These are phyloP conservation scores for Characodon lateralis DNA, from an alignment of 2,797 vertebrate species.

Conservation along the genomic window DNA sequence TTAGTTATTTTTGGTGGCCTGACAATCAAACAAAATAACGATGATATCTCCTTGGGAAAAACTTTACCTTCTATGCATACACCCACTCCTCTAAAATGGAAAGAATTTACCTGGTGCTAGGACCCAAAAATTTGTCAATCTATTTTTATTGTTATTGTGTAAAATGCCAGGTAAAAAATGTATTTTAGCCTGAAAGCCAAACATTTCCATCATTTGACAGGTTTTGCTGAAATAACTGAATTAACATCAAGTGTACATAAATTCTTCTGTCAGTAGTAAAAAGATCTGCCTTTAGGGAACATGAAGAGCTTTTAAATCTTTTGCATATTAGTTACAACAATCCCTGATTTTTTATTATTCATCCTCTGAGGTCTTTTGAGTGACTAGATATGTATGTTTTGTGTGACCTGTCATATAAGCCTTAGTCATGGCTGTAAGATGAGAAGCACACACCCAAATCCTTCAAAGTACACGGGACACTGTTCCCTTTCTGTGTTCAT, in stretches of 20 bases:
- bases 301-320: conserved; percentile 1
- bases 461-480: neutral
- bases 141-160: neutral
- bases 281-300: neutral
- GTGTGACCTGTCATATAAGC: conserved; percentile 14
- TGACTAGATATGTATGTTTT: conserved; percentile 9
- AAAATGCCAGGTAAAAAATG: neutral
- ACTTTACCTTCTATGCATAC: neutral
- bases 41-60: neutral
- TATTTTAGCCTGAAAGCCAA: neutral
- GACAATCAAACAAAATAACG: neutral
- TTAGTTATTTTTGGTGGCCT: neutral
- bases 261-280: neutral
- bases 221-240: neutral
- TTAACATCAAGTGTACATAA: neutral
- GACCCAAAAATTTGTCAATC: neutral
- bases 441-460: conserved; percentile 31
- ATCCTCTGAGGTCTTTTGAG: conserved; percentile 20
- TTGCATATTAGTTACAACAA: conserved; percentile 24
- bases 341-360: conserved; percentile 13
- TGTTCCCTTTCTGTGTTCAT: neutral
- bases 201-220: neutral
- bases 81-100: neutral
- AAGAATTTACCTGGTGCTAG: neutral
- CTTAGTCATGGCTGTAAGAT: conserved; percentile 20